A percentile compares a stretch with the other conserved stretches of the same genome.
phyloP scores from a whole-genome alignment of 2,888 invertebrate genomes.

The Danaus chrysippus region DNA sequence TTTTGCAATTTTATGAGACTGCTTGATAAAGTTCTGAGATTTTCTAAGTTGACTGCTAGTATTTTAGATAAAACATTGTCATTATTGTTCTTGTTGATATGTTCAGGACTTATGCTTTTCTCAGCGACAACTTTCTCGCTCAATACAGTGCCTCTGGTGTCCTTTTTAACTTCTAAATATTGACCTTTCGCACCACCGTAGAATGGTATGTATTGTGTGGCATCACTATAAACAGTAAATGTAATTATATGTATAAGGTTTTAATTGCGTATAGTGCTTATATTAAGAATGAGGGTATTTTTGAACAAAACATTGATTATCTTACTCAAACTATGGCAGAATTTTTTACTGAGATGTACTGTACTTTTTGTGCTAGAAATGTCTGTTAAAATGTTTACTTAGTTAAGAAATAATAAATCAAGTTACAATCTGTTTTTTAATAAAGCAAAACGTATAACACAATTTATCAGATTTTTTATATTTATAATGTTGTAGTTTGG shows the following conservation, averaged over 20 bases:
- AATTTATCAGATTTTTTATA: too few relatives aligned
- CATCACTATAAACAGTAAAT: slow-evolving; percentile 41
- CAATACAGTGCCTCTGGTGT: slow-evolving; percentile 68
- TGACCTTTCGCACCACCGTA: slow-evolving; percentile 87
- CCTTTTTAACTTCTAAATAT: slow-evolving; percentile 80
- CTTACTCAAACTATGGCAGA: too few relatives aligned
- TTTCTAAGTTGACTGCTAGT: slow-evolving; percentile 77
- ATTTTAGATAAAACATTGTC: slow-evolving; percentile 66
- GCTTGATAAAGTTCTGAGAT: slow-evolving; percentile 78
- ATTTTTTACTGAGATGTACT: too few relatives aligned
- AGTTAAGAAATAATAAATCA: too few relatives aligned
- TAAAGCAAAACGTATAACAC: too few relatives aligned
- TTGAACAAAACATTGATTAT: too few relatives aligned
- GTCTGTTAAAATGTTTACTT: too few relatives aligned
- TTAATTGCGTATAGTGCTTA: background rate
- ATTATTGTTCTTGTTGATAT: slow-evolving; percentile 56
- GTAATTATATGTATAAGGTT: background rate
- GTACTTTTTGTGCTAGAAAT: too few relatives aligned
- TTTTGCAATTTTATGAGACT: slow-evolving; percentile 81
- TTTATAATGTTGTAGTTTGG: too few relatives aligned
- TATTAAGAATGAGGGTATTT: too few relatives aligned
- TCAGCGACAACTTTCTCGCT: slow-evolving; percentile 72
- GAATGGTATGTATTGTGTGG: slow-evolving; percentile 78
- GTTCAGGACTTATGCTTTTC: slow-evolving; percentile 64
- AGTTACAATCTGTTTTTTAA: too few relatives aligned